These are phyloP conservation scores for Nicator chloris DNA, from an alignment of 2,113 vertebrate species.

Conservation along the genomic window DNA sequence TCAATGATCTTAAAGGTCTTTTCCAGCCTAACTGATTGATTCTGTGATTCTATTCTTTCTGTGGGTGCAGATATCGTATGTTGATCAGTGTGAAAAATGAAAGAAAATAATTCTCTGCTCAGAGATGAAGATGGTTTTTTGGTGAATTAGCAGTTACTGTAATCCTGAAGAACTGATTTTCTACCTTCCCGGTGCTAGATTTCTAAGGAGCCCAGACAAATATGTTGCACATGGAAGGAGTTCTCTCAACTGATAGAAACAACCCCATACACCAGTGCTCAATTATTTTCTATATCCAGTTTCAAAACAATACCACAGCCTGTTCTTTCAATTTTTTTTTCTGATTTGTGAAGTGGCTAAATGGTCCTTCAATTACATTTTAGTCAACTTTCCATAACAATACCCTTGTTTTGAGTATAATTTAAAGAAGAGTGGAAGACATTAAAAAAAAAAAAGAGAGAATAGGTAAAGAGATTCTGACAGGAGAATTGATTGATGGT, in stretches of 20 bases:
- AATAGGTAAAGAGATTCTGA: constrained; percentile 27
- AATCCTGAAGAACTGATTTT: neutral
- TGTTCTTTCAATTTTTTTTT: neutral
- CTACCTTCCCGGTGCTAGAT: neutral
- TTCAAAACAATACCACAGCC: neutral
- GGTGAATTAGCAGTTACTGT: neutral
- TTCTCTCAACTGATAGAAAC: neutral
- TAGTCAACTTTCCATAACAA: neutral
- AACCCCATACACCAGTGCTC: neutral
- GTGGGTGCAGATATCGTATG: neutral
- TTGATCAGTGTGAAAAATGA: neutral
- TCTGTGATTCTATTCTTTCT: neutral
- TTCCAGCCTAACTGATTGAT: neutral
- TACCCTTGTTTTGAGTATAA: neutral
- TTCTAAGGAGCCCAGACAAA: neutral
- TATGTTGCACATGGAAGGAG: neutral
- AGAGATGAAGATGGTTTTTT: neutral
- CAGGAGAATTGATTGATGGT: constrained; percentile 34
- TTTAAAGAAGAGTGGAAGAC: neutral
- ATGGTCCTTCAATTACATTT: neutral
- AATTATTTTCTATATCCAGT: neutral
- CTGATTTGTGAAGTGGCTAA: neutral
- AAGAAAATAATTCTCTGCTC: neutral
- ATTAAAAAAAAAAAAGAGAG: neutral
- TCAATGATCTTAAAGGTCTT: neutral